Evolutionary conservation across 2,113 vertebrate genomes (phyloP).

Genomic region (Pteronura brasiliensis): DNA sequence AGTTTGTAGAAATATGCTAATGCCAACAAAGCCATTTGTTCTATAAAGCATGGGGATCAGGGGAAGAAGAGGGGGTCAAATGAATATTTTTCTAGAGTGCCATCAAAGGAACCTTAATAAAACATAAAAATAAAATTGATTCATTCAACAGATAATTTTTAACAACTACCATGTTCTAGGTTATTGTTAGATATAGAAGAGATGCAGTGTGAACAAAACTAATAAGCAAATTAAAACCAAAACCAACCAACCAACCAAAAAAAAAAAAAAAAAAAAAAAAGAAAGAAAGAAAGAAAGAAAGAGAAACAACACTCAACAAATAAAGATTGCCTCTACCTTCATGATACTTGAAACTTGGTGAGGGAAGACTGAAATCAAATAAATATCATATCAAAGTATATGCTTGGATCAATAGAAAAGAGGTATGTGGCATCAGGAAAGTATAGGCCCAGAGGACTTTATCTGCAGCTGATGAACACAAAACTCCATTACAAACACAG

Average conservation of each 20-base stretch:
- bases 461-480: constrained; percentile 23
- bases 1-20: not conserved
- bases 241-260: not conserved
- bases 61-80: not conserved
- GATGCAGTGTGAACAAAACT: not conserved
- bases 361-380: constrained; percentile 24
- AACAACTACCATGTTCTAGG: not conserved
- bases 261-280: not conserved
- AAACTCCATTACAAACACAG: constrained; percentile 57
- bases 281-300: not conserved
- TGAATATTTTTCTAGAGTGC: not conserved
- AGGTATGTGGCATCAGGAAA: not conserved
- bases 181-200: not conserved
- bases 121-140: not conserved
- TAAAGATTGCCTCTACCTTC: not conserved
- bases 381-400: constrained; percentile 17
- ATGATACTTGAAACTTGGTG: not conserved
- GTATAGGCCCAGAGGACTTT: not conserved
- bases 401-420: constrained; percentile 43
- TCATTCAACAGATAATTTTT: not conserved
- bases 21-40: not conserved
- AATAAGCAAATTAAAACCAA: not conserved
- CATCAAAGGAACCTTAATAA: not conserved
- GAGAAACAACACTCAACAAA: not conserved
- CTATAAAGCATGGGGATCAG: not conserved